These are phyloP conservation scores for Erebia ligea DNA, from an alignment of 2,888 invertebrate species.

Conservation along the genomic window DNA sequence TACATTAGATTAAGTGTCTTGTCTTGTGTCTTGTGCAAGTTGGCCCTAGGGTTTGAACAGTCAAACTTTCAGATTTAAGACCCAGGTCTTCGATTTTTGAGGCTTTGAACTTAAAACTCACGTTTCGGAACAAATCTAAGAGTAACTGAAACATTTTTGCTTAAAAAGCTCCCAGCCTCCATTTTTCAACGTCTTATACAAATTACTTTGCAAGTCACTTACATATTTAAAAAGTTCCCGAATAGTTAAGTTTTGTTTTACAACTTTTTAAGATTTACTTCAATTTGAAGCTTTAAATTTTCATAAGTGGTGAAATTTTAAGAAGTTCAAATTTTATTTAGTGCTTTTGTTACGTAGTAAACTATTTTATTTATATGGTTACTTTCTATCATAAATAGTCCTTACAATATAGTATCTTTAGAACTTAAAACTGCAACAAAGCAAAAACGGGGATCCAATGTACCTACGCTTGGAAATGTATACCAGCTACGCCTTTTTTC, in stretches of 20 bases:
- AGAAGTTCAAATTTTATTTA: constrained; percentile 10
- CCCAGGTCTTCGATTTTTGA: no score
- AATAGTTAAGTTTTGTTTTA: constrained; percentile 42
- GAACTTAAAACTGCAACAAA: not conserved
- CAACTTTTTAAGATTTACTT: constrained; percentile 32
- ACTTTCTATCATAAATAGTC: not conserved
- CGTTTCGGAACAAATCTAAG: no score
- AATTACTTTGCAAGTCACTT: constrained; percentile 42
- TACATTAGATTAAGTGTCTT: no score
- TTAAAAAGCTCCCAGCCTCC: constrained; percentile 24
- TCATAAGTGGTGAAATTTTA: constrained; percentile 16
- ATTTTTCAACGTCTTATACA: constrained; percentile 36
- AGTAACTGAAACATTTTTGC: not conserved
- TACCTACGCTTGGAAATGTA: no score
- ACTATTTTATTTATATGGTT: not conserved
- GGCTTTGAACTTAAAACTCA: no score
- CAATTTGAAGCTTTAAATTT: constrained; percentile 25
- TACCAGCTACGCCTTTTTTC: no score
- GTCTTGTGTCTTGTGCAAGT: no score
- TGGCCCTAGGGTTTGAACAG: no score
- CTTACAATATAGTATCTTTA: not conserved
- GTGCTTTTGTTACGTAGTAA: constrained; percentile 2
- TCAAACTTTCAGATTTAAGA: no score
- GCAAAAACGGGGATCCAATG: no score
- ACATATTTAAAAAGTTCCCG: constrained; percentile 40